A percentile compares a stretch with the other conserved stretches of the same genome.
These are phyloP conservation scores for Brachyptera putata DNA, from an alignment of 2,888 invertebrate species.

Conservation along the genomic window DNA sequence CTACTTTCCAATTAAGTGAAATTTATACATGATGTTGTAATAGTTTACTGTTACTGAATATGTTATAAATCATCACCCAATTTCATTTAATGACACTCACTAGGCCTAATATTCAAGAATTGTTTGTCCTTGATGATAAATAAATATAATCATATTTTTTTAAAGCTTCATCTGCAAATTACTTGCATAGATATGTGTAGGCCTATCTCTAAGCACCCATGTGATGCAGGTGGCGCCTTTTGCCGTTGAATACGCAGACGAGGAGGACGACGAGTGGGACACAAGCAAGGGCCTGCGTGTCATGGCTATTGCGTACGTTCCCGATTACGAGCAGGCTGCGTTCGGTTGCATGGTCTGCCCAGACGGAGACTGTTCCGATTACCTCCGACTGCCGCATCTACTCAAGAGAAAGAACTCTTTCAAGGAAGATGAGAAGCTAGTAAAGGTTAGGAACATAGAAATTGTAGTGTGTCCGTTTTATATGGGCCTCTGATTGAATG, in stretches of 20 bases:
- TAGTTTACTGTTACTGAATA: no score
- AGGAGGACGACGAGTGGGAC: slow-evolving; percentile 91
- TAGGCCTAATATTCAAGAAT: no score
- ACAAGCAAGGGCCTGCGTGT: slow-evolving; percentile 77
- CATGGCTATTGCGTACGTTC: slow-evolving; percentile 83
- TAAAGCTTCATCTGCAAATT: no score
- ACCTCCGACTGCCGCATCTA: slow-evolving; percentile 80
- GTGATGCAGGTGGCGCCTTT: slow-evolving; percentile 78
- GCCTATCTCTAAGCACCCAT: no score
- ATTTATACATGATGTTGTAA: no score
- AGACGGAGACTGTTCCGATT: slow-evolving; percentile 91
- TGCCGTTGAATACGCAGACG: slow-evolving; percentile 65
- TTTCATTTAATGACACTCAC: no score
- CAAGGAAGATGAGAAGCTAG: slow-evolving; percentile 60
- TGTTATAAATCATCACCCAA: no score
- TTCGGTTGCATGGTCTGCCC: slow-evolving; percentile 83
- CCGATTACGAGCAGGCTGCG: slow-evolving; percentile 77
- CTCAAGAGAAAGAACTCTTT: slow-evolving; percentile 74
- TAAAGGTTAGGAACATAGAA: slow-evolving; percentile 52
- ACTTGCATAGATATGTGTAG: no score
- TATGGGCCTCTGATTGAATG: background rate
- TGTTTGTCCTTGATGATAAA: no score
- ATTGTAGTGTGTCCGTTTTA: background rate
- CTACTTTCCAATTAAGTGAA: no score
- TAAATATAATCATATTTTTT: no score